Conservation (phyloP, 2,113 vertebrate species). For the Andinoacara biseriatus region DNA sequence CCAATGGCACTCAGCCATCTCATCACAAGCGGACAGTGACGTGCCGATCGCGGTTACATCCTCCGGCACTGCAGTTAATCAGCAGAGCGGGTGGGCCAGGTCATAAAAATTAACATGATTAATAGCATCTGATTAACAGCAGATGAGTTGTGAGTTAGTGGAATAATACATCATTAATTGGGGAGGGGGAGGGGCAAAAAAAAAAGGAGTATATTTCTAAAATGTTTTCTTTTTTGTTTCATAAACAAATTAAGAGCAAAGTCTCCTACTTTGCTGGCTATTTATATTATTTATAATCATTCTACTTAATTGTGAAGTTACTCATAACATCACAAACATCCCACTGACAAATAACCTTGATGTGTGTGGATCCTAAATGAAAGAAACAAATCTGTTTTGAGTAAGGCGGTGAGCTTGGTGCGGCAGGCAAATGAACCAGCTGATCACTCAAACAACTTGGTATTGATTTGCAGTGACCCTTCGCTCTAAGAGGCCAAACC, state of each 20-base stretch:
- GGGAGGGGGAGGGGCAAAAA: background rate
- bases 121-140: conserved; percentile 2
- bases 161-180: background rate
- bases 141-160: background rate
- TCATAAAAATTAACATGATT: conserved; percentile 4
- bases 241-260: background rate
- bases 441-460: background rate
- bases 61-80: background rate
- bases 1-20: background rate
- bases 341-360: background rate
- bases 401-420: background rate
- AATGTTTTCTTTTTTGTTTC: background rate
- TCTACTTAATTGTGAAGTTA: background rate
- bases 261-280: background rate
- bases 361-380: background rate
- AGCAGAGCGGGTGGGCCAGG: background rate
- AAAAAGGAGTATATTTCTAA: background rate
- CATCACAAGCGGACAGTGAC: background rate
- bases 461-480: background rate
- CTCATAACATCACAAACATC: background rate
- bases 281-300: background rate
- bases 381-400: background rate
- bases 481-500: background rate
- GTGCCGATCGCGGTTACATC: background rate
- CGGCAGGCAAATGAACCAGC: background rate